Percentiles rank a stretch among this genome's conserved stretches.
Conservation (phyloP, 2,113 vertebrate species). For the Gorsachius goisagi region DNA sequence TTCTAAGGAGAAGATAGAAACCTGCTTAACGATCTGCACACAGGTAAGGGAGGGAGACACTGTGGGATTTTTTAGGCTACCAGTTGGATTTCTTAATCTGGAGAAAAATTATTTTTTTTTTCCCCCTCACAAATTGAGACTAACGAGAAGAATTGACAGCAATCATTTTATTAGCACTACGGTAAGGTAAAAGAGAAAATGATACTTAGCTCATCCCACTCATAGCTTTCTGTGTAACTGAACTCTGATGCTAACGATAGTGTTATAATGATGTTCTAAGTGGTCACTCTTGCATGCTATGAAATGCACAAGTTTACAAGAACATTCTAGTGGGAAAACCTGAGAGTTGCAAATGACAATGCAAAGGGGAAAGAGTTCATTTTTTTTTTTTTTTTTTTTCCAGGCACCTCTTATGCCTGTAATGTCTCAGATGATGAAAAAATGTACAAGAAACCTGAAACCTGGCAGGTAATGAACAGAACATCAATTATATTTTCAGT, state of each 20-base stretch:
- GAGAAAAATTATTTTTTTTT: neutral
- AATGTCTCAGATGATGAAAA: constrained; percentile 58
- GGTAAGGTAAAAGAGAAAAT: constrained; percentile 52
- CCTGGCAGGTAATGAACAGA: constrained; percentile 65
- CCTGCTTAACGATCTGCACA: neutral
- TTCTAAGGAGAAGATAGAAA: neutral
- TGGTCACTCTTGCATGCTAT: constrained; percentile 55
- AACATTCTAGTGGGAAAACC: constrained; percentile 65
- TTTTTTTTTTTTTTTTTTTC: constrained; percentile 5
- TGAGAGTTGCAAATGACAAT: constrained; percentile 69
- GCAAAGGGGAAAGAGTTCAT: constrained; percentile 31
- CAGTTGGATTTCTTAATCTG: neutral
- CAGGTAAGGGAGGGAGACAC: neutral
- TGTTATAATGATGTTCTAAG: neutral
- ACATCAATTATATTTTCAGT: constrained; percentile 53
- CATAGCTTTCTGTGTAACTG: constrained; percentile 35
- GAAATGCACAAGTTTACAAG: constrained; percentile 56
- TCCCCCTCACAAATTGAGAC: neutral
- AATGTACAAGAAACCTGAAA: constrained; percentile 55
- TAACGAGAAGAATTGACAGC: constrained; percentile 12
- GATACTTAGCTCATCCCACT: constrained; percentile 35
- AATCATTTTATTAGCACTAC: constrained; percentile 33
- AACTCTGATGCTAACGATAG: constrained; percentile 4
- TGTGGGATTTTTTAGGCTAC: neutral
- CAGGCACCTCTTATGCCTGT: constrained; percentile 59